A percentile compares a stretch with the other conserved stretches of the same genome.
These are phyloP conservation scores for Pterobdella sp. DNA, from an alignment of 2,888 invertebrate species.

Conservation along the genomic window DNA sequence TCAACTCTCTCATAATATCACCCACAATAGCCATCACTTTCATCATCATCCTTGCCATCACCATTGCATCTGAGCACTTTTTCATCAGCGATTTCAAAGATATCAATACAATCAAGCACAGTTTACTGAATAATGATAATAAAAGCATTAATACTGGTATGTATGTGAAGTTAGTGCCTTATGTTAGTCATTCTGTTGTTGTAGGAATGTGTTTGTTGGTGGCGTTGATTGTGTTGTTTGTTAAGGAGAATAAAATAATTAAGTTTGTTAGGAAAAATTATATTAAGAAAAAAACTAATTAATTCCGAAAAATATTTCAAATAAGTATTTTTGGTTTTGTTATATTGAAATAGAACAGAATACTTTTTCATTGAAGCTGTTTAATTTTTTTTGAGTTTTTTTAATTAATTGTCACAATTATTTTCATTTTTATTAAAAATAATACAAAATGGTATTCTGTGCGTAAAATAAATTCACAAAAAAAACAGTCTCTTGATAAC, in stretches of 20 bases:
- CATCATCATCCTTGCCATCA: background rate
- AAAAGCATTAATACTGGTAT: background rate
- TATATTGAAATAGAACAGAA: background rate
- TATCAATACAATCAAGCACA: background rate
- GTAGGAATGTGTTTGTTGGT: background rate
- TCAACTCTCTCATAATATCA: background rate
- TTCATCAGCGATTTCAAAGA: background rate
- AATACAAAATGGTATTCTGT: too few species aligned
- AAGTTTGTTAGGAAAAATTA: background rate
- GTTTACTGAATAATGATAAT: background rate
- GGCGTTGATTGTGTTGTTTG: background rate
- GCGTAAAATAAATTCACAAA: too few species aligned
- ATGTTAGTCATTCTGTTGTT: background rate
- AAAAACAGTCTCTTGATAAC: too few species aligned
- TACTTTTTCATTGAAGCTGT: background rate
- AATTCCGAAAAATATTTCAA: background rate
- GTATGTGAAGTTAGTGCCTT: background rate
- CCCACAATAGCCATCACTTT: background rate
- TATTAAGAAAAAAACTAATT: background rate
- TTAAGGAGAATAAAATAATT: background rate
- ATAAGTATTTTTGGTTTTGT: background rate
- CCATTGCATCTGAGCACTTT: background rate
- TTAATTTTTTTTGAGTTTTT: background rate
- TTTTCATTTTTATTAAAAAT: background rate
- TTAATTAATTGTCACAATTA: background rate